A percentile compares a stretch with the other conserved stretches of the same genome.
phyloP scores from a whole-genome alignment of 2,888 invertebrate genomes.

The Onchidella celtica region DNA sequence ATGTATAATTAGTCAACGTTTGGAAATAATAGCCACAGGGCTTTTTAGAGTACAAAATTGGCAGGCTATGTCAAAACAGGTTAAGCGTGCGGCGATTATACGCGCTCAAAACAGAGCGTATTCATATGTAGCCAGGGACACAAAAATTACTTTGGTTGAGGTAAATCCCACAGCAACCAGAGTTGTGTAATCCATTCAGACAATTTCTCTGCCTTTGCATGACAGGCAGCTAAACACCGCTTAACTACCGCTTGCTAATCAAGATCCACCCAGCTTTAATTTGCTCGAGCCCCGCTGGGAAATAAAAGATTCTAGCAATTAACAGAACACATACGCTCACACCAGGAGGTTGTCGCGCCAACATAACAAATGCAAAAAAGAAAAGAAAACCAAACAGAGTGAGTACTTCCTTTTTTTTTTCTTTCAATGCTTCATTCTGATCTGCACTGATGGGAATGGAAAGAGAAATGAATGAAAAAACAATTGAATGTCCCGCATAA shows the following conservation, averaged over 20 bases:
- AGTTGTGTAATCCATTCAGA: too few species aligned
- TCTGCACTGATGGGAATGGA: background rate
- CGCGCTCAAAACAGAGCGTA: too few species aligned
- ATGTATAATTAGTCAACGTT: too few species aligned
- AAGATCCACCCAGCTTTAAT: conserved; percentile 36
- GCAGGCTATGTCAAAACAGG: too few species aligned
- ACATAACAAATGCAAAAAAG: background rate
- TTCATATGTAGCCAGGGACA: too few species aligned
- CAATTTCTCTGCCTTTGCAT: too few species aligned
- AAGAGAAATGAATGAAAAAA: background rate
- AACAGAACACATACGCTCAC: conserved; percentile 32
- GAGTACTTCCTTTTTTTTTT: background rate
- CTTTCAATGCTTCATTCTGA: background rate
- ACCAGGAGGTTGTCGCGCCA: conserved; percentile 5
- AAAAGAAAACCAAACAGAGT: background rate
- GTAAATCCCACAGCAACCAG: too few species aligned
- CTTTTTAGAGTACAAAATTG: too few species aligned
- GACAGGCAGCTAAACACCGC: conserved; percentile 27
- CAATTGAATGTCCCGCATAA: background rate
- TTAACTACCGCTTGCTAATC: conserved; percentile 37
- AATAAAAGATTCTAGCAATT: conserved; percentile 39
- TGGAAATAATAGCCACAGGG: too few species aligned
- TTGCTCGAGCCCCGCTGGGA: conserved; percentile 31
- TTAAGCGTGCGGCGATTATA: too few species aligned
- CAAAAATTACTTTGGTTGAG: too few species aligned